Conservation (phyloP, 2,888 invertebrate species). For the Mimumesa dahlbomi region DNA sequence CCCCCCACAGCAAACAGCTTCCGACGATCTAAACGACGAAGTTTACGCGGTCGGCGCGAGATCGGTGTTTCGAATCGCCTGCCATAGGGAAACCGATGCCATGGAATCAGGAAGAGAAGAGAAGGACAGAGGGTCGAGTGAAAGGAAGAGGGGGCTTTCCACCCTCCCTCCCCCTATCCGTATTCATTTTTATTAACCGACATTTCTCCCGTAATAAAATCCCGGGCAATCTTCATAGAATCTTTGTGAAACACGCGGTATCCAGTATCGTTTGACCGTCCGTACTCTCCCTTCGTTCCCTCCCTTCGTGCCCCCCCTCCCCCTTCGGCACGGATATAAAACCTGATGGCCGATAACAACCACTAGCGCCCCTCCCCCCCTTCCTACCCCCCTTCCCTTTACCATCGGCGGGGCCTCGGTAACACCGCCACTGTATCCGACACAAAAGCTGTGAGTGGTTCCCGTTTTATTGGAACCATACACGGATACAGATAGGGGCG, state of each 20-base stretch:
- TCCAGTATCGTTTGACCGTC: slow-evolving; percentile 74
- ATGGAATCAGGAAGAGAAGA: slow-evolving; percentile 39
- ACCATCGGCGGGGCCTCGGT: slow-evolving; percentile 29
- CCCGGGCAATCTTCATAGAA: slow-evolving; percentile 80
- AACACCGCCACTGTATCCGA: slow-evolving; percentile 71
- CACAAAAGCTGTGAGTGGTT: slow-evolving; percentile 80
- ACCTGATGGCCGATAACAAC: slow-evolving; percentile 81
- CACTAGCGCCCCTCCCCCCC: slow-evolving; percentile 72
- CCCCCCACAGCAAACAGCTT: slow-evolving; percentile 31
- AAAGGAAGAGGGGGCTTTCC: slow-evolving; percentile 13
- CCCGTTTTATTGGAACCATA: slow-evolving; percentile 80
- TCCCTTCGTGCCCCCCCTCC: slow-evolving; percentile 28
- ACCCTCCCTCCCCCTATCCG: slow-evolving; percentile 30
- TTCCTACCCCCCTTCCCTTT: slow-evolving; percentile 26
- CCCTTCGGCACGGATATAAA: slow-evolving; percentile 76
- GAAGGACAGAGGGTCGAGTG: slow-evolving; percentile 35
- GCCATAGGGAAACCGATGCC: slow-evolving; percentile 40
- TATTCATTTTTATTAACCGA: slow-evolving; percentile 81
- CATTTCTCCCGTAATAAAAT: slow-evolving; percentile 80
- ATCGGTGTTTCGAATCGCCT: slow-evolving; percentile 73
- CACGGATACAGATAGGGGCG: slow-evolving; percentile 76
- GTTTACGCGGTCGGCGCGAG: slow-evolving; percentile 66
- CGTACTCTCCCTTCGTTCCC: slow-evolving; percentile 38
- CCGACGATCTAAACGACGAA: slow-evolving; percentile 60
- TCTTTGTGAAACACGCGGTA: slow-evolving; percentile 80